These are phyloP conservation scores for Anser cygnoides DNA, from an alignment of 2,113 vertebrate species.

Conservation along the genomic window DNA sequence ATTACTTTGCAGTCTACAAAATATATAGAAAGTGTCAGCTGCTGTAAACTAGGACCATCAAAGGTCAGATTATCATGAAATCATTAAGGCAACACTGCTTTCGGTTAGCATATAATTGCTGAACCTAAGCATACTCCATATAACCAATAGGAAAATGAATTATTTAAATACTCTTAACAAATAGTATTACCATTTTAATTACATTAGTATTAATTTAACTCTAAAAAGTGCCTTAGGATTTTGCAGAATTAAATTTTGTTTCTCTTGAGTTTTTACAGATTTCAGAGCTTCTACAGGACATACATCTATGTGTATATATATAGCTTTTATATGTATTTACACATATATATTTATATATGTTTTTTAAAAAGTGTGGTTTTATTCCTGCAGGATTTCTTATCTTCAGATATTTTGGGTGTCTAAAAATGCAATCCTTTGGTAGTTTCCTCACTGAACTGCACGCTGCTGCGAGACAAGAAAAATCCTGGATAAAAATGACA, in stretches of 20 bases:
- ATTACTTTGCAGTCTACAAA: conserved; percentile 14
- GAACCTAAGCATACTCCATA: conserved; percentile 11
- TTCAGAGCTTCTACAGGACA: background rate
- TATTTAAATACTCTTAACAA: conserved; percentile 45
- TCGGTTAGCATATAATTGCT: conserved; percentile 1
- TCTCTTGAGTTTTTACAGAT: background rate
- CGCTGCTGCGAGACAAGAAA: background rate
- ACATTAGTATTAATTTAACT: conserved; percentile 8
- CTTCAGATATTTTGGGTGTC: background rate
- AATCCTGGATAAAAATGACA: background rate
- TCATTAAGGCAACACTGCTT: conserved; percentile 9
- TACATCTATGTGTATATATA: too few species aligned
- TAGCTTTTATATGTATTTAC: background rate
- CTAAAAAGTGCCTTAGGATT: conserved; percentile 14
- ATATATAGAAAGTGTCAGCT: background rate
- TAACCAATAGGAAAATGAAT: conserved; percentile 50
- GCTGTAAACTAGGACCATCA: conserved; percentile 11
- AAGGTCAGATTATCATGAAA: conserved; percentile 58
- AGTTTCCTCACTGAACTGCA: background rate
- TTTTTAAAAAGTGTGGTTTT: background rate
- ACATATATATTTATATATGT: background rate
- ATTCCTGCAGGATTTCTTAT: background rate
- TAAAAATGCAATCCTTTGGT: background rate
- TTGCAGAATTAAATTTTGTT: background rate
- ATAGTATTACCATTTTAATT: conserved; percentile 40